A percentile compares a stretch with the other conserved stretches of the same genome.
Conservation (phyloP, 92 coral and sea anemone genomes). For the Siderastrea radians region DNA sequence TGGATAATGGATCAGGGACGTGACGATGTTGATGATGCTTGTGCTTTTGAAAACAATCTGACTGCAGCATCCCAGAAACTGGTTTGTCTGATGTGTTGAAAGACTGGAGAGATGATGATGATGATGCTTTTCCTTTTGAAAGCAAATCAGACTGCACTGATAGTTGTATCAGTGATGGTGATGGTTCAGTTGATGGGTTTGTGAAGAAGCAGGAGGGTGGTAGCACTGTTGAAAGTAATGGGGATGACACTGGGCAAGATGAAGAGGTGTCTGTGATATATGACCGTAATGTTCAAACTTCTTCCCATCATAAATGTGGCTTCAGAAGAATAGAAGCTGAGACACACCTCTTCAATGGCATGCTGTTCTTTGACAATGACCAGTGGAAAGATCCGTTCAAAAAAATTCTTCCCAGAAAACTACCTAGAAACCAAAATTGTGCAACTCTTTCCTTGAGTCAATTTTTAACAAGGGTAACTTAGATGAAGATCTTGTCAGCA, state of each 20-base stretch:
- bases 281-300: no score
- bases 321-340: neutral
- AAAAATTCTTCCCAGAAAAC: neutral
- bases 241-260: neutral
- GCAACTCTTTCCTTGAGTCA: neutral
- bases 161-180: neutral
- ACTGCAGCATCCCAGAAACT: no score
- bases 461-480: neutral
- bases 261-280: no score
- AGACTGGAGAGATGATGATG: no score
- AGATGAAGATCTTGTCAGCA: neutral
- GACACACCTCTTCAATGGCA: neutral
- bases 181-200: neutral
- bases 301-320: neutral
- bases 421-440: neutral
- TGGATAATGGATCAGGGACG: no score
- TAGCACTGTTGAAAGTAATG: neutral
- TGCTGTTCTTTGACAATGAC: neutral
- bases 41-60: no score
- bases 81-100: no score
- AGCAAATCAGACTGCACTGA: no score
- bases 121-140: no score
- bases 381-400: neutral
- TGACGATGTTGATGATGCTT: no score
- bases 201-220: neutral